phyloP scores from a whole-genome alignment of 2,888 invertebrate genomes.

The Anaspis maculata region DNA sequence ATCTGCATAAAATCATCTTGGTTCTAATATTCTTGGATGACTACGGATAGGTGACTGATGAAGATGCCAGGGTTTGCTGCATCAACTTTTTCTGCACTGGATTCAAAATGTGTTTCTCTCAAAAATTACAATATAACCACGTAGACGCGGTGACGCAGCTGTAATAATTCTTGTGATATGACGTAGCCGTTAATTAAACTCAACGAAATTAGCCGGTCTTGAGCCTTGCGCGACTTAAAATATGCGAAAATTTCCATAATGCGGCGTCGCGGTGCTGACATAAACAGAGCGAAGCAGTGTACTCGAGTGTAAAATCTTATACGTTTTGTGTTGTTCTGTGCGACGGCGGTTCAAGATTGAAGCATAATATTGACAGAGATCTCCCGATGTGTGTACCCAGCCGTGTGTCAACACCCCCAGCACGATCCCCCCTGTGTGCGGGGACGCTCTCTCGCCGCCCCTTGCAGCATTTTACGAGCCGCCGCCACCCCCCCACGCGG shows the following conservation, averaged over 20 bases:
- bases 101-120: no score
- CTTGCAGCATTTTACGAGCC: slow-evolving; percentile 10
- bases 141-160: no score
- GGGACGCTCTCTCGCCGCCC: not conserved
- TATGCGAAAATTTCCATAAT: slow-evolving; percentile 16
- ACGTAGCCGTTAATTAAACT: slow-evolving; percentile 16
- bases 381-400: slow-evolving; percentile 26
- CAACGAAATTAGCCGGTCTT: slow-evolving; percentile 14
- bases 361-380: slow-evolving; percentile 35
- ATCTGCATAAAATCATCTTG: no score
- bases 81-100: no score
- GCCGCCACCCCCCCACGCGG: slow-evolving; percentile 5
- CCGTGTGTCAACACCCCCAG: slow-evolving; percentile 27
- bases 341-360: slow-evolving; percentile 28
- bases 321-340: slow-evolving; percentile 23
- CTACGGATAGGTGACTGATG: no score
- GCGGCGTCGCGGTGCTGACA: slow-evolving; percentile 17
- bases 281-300: slow-evolving; percentile 21
- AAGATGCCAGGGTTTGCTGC: no score
- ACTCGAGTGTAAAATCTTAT: slow-evolving; percentile 25
- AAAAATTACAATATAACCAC: no score
- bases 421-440: slow-evolving; percentile 4
- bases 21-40: no score
- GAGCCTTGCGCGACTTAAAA: slow-evolving; percentile 10
- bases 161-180: no score